Evolutionary conservation across 2,113 vertebrate genomes (phyloP).

Genomic region (Natator depressus): DNA sequence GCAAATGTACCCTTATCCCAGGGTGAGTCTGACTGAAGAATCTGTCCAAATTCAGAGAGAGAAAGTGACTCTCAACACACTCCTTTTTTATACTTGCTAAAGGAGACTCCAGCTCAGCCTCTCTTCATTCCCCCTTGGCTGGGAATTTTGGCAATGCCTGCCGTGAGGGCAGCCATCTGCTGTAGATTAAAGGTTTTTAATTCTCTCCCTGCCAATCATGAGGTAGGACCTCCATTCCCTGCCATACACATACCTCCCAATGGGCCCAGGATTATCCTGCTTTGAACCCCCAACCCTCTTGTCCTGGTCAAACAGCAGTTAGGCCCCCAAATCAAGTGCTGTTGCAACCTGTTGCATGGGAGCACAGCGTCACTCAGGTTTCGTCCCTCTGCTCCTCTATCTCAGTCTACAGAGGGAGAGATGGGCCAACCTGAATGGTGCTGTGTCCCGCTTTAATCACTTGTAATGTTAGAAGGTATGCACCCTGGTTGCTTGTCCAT

Average conservation of each 20-base stretch:
- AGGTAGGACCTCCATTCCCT: background rate
- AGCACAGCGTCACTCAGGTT: background rate
- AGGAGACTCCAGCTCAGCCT: background rate
- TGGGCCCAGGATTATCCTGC: background rate
- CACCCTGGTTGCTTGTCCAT: background rate
- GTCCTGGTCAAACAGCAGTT: background rate
- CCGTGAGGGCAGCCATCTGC: background rate
- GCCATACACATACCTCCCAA: background rate
- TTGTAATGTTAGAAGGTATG: background rate
- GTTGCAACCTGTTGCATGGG: background rate
- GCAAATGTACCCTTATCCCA: background rate
- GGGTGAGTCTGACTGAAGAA: background rate
- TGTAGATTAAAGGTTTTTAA: background rate
- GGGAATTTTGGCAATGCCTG: background rate
- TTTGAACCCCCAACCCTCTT: background rate
- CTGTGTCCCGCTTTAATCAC: background rate
- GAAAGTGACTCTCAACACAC: background rate
- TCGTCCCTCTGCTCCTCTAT: background rate
- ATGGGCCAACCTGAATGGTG: background rate
- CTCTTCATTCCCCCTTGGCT: background rate
- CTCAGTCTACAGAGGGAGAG: background rate
- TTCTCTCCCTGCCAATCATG: background rate
- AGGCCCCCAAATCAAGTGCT: background rate
- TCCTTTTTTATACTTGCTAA: background rate
- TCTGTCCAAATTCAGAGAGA: background rate